Evolutionary conservation across 2,113 vertebrate genomes (phyloP).

Genomic region (Phylloscopus trochilus): DNA sequence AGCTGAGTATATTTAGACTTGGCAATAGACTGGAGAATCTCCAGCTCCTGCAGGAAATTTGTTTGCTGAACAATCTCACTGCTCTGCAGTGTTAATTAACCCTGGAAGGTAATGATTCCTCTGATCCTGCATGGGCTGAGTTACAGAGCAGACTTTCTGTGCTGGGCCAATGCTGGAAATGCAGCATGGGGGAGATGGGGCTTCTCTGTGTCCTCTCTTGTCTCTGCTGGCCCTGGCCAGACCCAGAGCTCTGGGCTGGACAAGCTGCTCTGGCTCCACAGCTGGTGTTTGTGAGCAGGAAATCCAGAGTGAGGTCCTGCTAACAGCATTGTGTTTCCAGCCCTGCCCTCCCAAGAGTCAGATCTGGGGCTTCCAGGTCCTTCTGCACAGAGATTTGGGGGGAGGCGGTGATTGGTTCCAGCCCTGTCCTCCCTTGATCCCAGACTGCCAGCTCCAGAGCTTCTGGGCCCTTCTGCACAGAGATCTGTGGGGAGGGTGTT

Average conservation of each 20-base stretch:
- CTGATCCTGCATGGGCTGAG: background rate
- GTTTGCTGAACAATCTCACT: background rate
- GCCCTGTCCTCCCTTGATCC: background rate
- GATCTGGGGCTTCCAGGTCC: background rate
- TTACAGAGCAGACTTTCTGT: background rate
- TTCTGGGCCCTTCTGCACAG: background rate
- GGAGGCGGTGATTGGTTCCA: background rate
- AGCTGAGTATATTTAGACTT: background rate
- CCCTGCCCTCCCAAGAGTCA: background rate
- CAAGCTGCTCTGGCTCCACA: background rate
- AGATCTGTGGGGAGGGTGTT: background rate
- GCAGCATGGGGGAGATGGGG: rapidly evolving
- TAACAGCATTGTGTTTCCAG: background rate
- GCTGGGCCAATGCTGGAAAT: background rate
- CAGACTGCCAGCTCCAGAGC: background rate
- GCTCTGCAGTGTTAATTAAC: background rate
- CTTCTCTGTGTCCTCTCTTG: background rate
- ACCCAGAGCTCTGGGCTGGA: background rate
- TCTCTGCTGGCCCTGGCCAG: background rate
- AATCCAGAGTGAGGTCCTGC: background rate
- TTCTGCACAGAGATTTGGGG: background rate
- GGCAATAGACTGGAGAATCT: background rate
- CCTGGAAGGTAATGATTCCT: background rate
- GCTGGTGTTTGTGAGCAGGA: slow-evolving; percentile 32
- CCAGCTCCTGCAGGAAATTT: background rate